phyloP scores from a whole-genome alignment of 1,140 invertebrate species.

The Zaprionus kolodkinae region DNA sequence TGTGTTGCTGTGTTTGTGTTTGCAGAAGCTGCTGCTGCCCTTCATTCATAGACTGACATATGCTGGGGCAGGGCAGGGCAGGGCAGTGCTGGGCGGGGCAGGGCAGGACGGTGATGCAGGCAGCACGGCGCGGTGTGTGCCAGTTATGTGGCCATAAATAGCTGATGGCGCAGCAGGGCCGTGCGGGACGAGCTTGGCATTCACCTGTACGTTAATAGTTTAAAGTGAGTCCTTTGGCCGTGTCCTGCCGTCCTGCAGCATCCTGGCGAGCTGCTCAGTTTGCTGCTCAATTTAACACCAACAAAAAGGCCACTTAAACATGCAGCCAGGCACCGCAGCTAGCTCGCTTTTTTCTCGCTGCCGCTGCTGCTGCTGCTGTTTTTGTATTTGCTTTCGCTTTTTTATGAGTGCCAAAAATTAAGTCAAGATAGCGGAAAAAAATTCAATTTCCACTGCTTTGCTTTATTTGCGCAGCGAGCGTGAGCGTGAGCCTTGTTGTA shows the following conservation, averaged over 20 bases:
- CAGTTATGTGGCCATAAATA: slow-evolving; percentile 77
- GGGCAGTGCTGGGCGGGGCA: slow-evolving; percentile 4
- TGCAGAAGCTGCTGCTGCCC: slow-evolving; percentile 47
- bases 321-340: slow-evolving; percentile 24
- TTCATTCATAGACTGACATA: slow-evolving; percentile 73
- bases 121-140: slow-evolving; percentile 51
- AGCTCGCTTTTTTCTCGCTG: background rate
- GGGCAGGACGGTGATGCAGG: no score
- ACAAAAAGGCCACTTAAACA: slow-evolving; percentile 70
- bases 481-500: slow-evolving; percentile 21
- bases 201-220: slow-evolving; percentile 68
- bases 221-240: slow-evolving; percentile 67
- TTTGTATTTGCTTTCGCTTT: slow-evolving; percentile 28
- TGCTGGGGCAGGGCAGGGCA: slow-evolving; percentile 34
- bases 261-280: slow-evolving; percentile 46
- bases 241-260: background rate
- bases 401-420: slow-evolving; percentile 65
- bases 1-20: slow-evolving; percentile 22
- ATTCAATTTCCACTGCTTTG: slow-evolving; percentile 60
- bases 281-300: slow-evolving; percentile 75
- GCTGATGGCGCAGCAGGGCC: slow-evolving; percentile 47
- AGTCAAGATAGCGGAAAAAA: slow-evolving; percentile 58
- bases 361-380: background rate
- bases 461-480: slow-evolving; percentile 42
- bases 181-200: background rate